Base-by-base conservation (phyloP, 2,113 vertebrate species). In the Ceratotherium simum region DNA sequence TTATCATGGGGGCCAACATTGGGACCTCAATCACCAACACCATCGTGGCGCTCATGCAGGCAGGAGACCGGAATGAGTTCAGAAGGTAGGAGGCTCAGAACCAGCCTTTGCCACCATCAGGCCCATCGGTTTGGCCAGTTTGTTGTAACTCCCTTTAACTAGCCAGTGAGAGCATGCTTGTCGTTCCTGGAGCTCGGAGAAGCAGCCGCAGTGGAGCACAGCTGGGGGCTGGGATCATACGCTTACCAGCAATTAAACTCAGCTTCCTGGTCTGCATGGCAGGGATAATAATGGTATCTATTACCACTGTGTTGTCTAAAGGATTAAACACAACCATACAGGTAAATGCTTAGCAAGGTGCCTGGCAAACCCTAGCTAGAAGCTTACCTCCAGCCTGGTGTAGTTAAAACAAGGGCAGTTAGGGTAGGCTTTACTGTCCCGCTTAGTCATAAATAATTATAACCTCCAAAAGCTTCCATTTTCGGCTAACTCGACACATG, bases 1-100 rank as follows among this genome's bases (percentile, higher is more conserved):
- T 99, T 93, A 99, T 99, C 86, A 99, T 99, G 99, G 99, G 99
- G 5, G 99, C 99, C 93, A 99, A 99, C 97, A 99, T 99, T 5
- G 99, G 99, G 48, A 99, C 99, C 1, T 99, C 99, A 0, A 99
- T 99, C 97, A 99, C 99, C 97, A 99, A 99, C 98, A 99, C 99
- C 0, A 99, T 99, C 0, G 99, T 99, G 97, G 99, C 99, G 0
- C 99, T 99, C 96, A 99, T 99, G 99, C 99, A 99, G 98, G 99
- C 99, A 0, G 99, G 99, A 36, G 99, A 99, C 95, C 98, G 99
- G 80, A 99, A 99, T 33, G 99, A 99, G 97, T 99, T 99, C 98
- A 99, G 99, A 99, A 99, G 99, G 99, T 99, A 99, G 21, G 87
- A 72, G 90, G 58, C 46, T 58, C 31, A 5, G 29, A 11, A 4